Evolutionary conservation across 2,113 vertebrate genomes (phyloP), one percentile per base, ranked within the genome.

Genomic region (Equus przewalskii): DNA sequence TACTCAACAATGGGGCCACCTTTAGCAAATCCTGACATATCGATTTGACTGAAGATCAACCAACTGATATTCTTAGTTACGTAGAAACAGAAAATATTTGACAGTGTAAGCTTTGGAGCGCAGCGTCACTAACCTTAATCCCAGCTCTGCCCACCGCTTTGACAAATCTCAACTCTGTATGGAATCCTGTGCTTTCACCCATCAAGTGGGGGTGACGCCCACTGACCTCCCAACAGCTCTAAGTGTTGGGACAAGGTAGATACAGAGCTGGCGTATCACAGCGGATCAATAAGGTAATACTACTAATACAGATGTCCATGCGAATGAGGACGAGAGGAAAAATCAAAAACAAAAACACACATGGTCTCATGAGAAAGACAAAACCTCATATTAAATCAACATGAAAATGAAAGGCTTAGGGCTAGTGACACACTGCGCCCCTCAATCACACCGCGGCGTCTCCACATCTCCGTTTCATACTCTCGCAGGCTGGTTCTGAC

Each of bases 271-370:
- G 14, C 9, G 19, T 22, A 14, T 41, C 36, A 30, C 54, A 54
- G 22, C 10, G 5, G 16, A 64, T 0, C 16, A 7, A 1, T 8
- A n/a, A 92, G n/a, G 46, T 9, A 9, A 56, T 0, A 7, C 10
- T 56, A 13, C 33, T 44, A 46, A 30, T 1, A 1, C 26, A 6
- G 30, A 36, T 7, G 24, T 21, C 73, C 5, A 3, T 7, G 44
- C n/a, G 16, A 72, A n/a, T 3, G 33, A 49, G 12, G 15, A 65
- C 18, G 1, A 21, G 4, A 51, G 33, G 16, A 46, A 81, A 81
- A 75, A 36, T 24, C 36, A 18, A 76, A 84, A 70, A 72, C 30
- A 82, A 88, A 94, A 86, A 22, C 10, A 92, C 41, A 12, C 46
- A 46, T 0, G 10, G 49, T 65, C 51, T 95, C 21, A 24, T 7